phyloP scores from a whole-genome alignment of 2,797 vertebrate genomes.

The Holocentrus rufus region DNA sequence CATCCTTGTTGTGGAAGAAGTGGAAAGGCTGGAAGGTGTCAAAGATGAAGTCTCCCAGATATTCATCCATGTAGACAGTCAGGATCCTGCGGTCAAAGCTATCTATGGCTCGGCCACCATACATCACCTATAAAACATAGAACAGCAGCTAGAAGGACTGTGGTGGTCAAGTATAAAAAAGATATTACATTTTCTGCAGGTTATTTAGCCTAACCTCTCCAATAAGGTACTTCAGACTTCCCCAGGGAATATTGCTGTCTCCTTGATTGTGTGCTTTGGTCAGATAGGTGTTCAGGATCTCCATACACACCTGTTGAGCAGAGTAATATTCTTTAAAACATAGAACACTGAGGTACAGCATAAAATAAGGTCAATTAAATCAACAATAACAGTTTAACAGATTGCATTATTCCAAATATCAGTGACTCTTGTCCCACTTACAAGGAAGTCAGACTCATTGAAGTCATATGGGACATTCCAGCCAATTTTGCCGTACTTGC shows the following conservation, averaged over 20 bases:
- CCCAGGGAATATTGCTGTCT: constrained; percentile 91
- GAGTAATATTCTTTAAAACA: constrained; percentile 18
- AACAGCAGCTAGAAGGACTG: neutral
- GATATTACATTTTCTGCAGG: neutral
- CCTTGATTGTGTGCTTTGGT: constrained; percentile 89
- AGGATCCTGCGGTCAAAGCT: constrained; percentile 97
- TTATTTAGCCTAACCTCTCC: constrained; percentile 87
- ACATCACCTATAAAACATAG: constrained; percentile 90
- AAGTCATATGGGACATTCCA: constrained; percentile 97
- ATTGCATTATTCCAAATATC: neutral
- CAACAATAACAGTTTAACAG: neutral
- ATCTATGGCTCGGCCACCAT: constrained; percentile 92
- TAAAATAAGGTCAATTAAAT: neutral
- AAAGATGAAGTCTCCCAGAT: constrained; percentile 95
- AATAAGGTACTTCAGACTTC: constrained; percentile 94
- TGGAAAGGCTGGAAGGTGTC: constrained; percentile 91
- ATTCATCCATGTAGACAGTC: constrained; percentile 93
- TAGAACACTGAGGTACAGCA: constrained; percentile 3
- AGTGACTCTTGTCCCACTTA: constrained; percentile 57
- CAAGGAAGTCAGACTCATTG: constrained; percentile 97
- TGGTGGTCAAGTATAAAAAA: neutral
- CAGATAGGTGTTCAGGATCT: constrained; percentile 93
- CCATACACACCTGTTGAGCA: constrained; percentile 91
- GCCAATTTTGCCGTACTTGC: constrained; percentile 97
- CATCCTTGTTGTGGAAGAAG: constrained; percentile 88